Conservation (phyloP, 2,888 invertebrate species). For the Crossocerus cetratus region DNA sequence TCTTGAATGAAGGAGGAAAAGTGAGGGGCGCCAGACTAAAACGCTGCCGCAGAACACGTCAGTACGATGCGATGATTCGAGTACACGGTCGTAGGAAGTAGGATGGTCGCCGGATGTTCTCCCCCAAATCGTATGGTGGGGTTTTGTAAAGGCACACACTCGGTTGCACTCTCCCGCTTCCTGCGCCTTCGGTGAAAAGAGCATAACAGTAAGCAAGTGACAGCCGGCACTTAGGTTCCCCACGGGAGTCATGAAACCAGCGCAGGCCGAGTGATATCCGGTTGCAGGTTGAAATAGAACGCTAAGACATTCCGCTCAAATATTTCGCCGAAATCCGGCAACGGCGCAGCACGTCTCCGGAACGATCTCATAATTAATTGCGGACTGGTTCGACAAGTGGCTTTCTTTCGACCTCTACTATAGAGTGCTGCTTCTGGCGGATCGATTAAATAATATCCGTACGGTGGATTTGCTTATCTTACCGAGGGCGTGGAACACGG, state of each 20-base stretch:
- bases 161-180: constrained; percentile 55
- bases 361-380: too few relatives aligned
- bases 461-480: not conserved
- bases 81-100: constrained; percentile 66
- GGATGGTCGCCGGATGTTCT: constrained; percentile 71
- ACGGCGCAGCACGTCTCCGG: too few relatives aligned
- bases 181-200: constrained; percentile 52
- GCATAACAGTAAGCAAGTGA: constrained; percentile 56
- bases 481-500: not conserved
- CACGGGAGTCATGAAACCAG: constrained; percentile 29
- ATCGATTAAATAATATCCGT: too few relatives aligned
- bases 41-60: constrained; percentile 52
- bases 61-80: constrained; percentile 65
- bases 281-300: constrained; percentile 34
- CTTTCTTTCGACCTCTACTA: too few relatives aligned
- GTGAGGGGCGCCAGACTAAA: constrained; percentile 23
- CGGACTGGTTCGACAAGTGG: too few relatives aligned
- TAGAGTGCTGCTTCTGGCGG: too few relatives aligned
- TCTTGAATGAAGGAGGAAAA: not conserved
- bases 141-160: constrained; percentile 44
- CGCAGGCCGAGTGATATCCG: constrained; percentile 28
- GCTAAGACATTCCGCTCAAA: constrained; percentile 6
- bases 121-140: constrained; percentile 64
- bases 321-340: too few relatives aligned
- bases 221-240: constrained; percentile 51